A percentile compares a stretch with the other conserved stretches of the same genome.
Conservation (phyloP, 2,888 invertebrate species). For the Scrobipalpa costella region DNA sequence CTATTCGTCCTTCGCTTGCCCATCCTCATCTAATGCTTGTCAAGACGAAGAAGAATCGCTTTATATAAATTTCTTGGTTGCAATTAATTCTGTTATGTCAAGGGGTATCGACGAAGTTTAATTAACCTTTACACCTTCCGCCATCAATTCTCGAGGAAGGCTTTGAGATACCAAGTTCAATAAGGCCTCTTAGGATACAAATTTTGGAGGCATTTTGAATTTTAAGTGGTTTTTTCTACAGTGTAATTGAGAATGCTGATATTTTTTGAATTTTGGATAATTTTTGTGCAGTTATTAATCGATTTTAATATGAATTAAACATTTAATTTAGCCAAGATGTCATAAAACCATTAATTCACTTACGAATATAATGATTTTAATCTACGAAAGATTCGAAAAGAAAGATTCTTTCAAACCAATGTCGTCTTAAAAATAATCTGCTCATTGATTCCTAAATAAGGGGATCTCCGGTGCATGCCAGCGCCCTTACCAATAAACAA, state of each 20-base stretch:
- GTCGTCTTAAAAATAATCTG: not conserved
- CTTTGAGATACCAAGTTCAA: conserved; percentile 35
- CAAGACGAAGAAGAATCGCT: conserved; percentile 69
- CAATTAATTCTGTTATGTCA: conserved; percentile 72
- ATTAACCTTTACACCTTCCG: conserved; percentile 56
- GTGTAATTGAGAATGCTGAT: too few species aligned
- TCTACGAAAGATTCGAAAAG: too few species aligned
- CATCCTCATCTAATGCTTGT: conserved; percentile 56
- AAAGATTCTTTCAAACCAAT: too few species aligned
- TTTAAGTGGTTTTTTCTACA: not conserved
- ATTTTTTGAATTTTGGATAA: too few species aligned
- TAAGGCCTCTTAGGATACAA: not conserved
- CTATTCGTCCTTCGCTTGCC: conserved; percentile 36
- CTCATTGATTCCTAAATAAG: not conserved
- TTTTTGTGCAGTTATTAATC: too few species aligned
- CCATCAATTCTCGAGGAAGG: conserved; percentile 36
- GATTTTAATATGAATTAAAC: too few species aligned
- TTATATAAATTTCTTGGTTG: conserved; percentile 69
- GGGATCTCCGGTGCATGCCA: too few species aligned
- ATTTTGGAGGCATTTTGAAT: not conserved
- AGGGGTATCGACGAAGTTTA: conserved; percentile 61
- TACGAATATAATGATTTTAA: too few species aligned
- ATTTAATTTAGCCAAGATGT: too few species aligned
- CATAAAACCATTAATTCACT: too few species aligned
- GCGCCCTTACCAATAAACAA: too few species aligned